phyloP scores from a whole-genome alignment of 2,888 invertebrate genomes.

The Conchocele bisecta region DNA sequence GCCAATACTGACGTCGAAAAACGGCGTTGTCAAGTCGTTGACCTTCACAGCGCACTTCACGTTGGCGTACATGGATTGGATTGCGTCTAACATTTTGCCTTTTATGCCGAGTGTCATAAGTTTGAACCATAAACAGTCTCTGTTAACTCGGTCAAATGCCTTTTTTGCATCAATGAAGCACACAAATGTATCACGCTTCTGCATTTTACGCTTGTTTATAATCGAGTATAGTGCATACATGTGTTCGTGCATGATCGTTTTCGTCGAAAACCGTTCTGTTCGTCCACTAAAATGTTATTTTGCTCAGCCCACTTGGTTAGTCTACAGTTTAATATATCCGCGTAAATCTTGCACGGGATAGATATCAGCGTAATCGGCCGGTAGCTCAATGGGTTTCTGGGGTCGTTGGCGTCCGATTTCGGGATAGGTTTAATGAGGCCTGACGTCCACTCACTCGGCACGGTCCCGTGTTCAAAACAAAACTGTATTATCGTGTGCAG shows the following conservation, averaged over 20 bases:
- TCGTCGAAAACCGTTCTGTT: not conserved
- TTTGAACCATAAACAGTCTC: conserved; percentile 2
- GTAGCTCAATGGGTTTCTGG: not conserved
- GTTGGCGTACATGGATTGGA: not conserved
- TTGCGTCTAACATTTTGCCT: not conserved
- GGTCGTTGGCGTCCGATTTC: not conserved
- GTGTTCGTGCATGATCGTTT: conserved; percentile 1
- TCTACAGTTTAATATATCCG: not conserved
- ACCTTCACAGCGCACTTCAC: not conserved
- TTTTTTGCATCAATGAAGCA: not conserved
- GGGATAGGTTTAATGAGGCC: not conserved
- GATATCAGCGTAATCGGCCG: not conserved
- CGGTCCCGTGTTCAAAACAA: not conserved
- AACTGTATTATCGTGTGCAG: not conserved
- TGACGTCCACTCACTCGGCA: not conserved
- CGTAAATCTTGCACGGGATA: not conserved
- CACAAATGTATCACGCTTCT: not conserved
- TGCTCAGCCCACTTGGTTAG: not conserved
- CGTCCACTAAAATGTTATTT: not conserved
- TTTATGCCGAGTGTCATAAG: not conserved
- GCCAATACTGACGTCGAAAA: not conserved
- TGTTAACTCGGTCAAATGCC: not conserved
- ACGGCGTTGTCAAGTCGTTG: not conserved
- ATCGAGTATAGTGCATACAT: not conserved
- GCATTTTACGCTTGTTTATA: not conserved